A percentile compares a stretch with the other conserved stretches of the same genome.
phyloP scores from a whole-genome alignment of 1,140 invertebrate genomes.

The Platorchestia sp. region DNA sequence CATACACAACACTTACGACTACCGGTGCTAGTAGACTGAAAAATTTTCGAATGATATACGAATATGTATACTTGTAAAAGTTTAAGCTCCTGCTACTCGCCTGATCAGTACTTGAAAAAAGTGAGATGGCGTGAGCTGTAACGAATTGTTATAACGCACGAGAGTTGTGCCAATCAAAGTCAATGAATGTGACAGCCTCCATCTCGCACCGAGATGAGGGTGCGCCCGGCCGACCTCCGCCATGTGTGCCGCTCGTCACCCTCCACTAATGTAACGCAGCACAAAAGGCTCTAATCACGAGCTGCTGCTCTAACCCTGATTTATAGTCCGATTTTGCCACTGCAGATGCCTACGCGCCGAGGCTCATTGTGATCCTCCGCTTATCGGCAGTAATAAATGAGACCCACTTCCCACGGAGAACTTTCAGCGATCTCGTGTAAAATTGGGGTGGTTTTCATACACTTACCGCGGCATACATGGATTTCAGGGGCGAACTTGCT shows the following conservation, averaged over 20 bases:
- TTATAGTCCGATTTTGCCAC: not conserved
- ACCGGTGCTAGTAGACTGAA: not conserved
- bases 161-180: not conserved
- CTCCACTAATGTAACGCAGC: not conserved
- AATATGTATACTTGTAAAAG: too few relatives aligned
- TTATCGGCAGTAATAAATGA: not conserved
- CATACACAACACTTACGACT: not conserved
- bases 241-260: not conserved
- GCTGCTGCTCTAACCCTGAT: not conserved
- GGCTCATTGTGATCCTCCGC: not conserved
- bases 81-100: not conserved
- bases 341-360: not conserved
- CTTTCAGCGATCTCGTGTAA: not conserved
- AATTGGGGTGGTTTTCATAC: not conserved
- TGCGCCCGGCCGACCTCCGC: too few relatives aligned
- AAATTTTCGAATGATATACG: not conserved
- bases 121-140: too few relatives aligned
- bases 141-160: not conserved
- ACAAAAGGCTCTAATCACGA: constrained; percentile 1
- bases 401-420: not conserved
- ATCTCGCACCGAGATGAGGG: not conserved
- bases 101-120: not conserved
- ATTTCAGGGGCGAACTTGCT: not conserved
- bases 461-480: not conserved
- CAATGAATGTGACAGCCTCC: not conserved